Evolutionary conservation across 2,113 vertebrate species (phyloP).

Genomic region (Puma concolor): DNA sequence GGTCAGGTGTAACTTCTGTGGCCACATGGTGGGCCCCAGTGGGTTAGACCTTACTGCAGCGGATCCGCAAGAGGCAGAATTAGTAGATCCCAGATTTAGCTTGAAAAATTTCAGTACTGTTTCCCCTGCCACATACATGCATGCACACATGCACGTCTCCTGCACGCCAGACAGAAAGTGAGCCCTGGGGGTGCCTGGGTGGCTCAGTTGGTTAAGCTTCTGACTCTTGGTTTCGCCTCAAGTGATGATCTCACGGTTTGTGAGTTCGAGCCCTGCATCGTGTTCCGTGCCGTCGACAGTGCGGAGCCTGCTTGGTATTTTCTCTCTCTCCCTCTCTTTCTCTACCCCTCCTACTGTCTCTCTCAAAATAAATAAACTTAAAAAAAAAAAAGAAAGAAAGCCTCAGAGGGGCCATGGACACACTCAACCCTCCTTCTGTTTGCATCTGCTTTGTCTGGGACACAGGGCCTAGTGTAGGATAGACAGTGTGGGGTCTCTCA

Average conservation of each 20-base stretch:
- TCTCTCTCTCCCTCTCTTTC: too few relatives aligned
- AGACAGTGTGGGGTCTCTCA: neutral
- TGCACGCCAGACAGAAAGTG: neutral
- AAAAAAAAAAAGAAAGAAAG: too few relatives aligned
- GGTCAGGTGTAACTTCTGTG: neutral
- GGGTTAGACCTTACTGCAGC: neutral
- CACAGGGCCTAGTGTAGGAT: neutral
- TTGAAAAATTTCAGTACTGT: neutral
- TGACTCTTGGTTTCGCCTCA: too few relatives aligned
- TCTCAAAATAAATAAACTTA: too few relatives aligned
- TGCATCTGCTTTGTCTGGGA: neutral
- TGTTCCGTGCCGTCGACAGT: too few relatives aligned
- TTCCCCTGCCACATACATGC: neutral
- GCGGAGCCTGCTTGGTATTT: too few relatives aligned
- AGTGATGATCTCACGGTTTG: too few relatives aligned
- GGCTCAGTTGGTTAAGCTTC: too few relatives aligned
- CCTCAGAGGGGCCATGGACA: neutral
- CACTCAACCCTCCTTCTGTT: neutral
- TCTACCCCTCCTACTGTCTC: too few relatives aligned
- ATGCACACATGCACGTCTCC: fast-evolving
- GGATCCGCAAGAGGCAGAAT: neutral
- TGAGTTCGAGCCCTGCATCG: too few relatives aligned
- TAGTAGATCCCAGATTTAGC: neutral
- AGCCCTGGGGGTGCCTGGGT: neutral
- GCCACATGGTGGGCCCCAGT: fast-evolving